Base-by-base conservation (phyloP, 1,140 invertebrate species). In the Dysdera silvatica region DNA sequence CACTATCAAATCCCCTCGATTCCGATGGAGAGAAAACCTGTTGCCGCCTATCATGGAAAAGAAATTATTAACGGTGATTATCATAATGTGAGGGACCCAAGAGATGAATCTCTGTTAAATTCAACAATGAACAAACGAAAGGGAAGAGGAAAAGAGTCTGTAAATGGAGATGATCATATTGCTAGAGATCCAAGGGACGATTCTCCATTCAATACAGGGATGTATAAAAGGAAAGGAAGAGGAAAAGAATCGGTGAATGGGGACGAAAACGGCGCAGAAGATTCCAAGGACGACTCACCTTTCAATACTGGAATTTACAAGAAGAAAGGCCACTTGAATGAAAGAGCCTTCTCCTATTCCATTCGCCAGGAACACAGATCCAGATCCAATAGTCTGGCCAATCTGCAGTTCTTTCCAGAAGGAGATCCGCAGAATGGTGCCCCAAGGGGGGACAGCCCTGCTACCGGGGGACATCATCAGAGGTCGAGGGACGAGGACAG, bases 361-460 rank as follows among this genome's bases (percentile, higher is more conserved):
- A 95, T 95, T 70, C 80, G 91, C 49, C 90, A 94, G 72, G 91
- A 94, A 73, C 90, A 94, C 74, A 82, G 90, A 49, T 91, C 89
- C 71, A 81, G 91, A 43, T 93, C 89, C 66, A 90, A 89, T 48
- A 91, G 88, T 48, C 76, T 95, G 70, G 89, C 91, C 24, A 93
- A 90, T 71, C 77, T 94, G 23, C 59, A 67, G 23, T 70, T 72
- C 51, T 64, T 68, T 31, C 49, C 60, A 20, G 61, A 69, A 35
- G 68, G 41, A 23, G 67, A 66, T 53, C 32, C 53, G 35, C 10
- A 54, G 6, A 47, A 18, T 10, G 40, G 49, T 16, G 61, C 40
- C n/a, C n/a, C n/a, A n/a, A n/a, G n/a, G n/a, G n/a, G n/a, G n/a
- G n/a, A n/a, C n/a, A n/a, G n/a, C n/a, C n/a, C n/a, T n/a, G n/a